A percentile compares a stretch with the other conserved stretches of the same genome.
These are phyloP conservation scores for Metridium senile DNA, from an alignment of 92 coral and sea anemone species.

Conservation along the genomic window DNA sequence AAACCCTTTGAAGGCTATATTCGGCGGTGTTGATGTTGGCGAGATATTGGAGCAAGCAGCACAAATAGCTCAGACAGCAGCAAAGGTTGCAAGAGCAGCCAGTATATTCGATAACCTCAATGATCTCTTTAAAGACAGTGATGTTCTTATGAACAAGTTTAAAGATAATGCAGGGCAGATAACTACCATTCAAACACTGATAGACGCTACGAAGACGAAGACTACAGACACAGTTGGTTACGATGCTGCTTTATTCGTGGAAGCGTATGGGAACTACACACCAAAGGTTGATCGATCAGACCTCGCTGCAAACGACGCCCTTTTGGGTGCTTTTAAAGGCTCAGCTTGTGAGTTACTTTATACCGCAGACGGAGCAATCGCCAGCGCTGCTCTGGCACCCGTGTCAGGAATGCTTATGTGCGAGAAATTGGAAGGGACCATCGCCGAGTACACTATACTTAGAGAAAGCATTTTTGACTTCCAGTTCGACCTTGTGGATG, in stretches of 20 bases:
- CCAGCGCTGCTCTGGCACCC: conserved; percentile 34
- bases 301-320: conserved; percentile 44
- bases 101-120: conserved; percentile 11
- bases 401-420: conserved; percentile 58
- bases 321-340: conserved; percentile 53
- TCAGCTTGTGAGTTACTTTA: conserved; percentile 54
- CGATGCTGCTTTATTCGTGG: conserved; percentile 51
- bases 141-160: conserved; percentile 27
- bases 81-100: conserved; percentile 20
- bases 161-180: conserved; percentile 47
- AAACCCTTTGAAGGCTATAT: conserved; percentile 47
- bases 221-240: conserved; percentile 12
- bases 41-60: conserved; percentile 51
- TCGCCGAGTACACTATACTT: conserved; percentile 57
- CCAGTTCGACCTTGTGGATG: conserved; percentile 69
- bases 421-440: conserved; percentile 66
- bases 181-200: conserved; percentile 24
- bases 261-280: conserved; percentile 57
- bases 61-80: conserved; percentile 36
- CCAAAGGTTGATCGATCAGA: conserved; percentile 48
- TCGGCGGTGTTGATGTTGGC: conserved; percentile 51
- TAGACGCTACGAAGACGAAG: conserved; percentile 38
- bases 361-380: conserved; percentile 36
- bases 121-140: conserved; percentile 15
- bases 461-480: conserved; percentile 68